Evolutionary conservation across 1,140 invertebrate species (phyloP).

Genomic region (Drosophila ambigua): DNA sequence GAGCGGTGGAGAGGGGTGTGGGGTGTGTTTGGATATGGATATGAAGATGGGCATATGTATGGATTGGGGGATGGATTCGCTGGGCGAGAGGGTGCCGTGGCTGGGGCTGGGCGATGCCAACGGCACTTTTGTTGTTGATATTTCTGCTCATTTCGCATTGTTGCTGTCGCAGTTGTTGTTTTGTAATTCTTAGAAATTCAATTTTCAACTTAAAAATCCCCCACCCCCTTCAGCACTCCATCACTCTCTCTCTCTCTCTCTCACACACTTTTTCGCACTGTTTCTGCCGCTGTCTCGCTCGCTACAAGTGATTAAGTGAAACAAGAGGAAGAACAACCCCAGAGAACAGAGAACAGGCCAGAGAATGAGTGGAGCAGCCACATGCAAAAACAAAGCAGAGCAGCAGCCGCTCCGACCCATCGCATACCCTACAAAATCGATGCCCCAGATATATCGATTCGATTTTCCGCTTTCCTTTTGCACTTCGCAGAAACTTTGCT

Average conservation of each 20-base stretch:
- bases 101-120: slow-evolving; percentile 51
- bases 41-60: slow-evolving; percentile 1
- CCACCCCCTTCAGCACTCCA: slow-evolving; percentile 1
- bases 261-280: background rate
- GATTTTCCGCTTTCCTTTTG: too few relatives aligned
- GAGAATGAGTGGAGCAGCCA: slow-evolving; percentile 25
- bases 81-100: slow-evolving; percentile 5
- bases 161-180: slow-evolving; percentile 46
- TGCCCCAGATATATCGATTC: background rate
- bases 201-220: slow-evolving; percentile 75
- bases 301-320: slow-evolving; percentile 78
- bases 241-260: background rate
- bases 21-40: background rate
- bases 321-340: slow-evolving; percentile 33
- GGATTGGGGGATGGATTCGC: slow-evolving; percentile 1
- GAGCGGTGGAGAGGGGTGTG: too few relatives aligned
- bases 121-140: slow-evolving; percentile 45
- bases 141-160: background rate
- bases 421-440: slow-evolving; percentile 7
- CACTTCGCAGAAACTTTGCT: too few relatives aligned
- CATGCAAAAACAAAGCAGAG: slow-evolving; percentile 59
- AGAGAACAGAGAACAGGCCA: too few relatives aligned
- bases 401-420: background rate
- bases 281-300: slow-evolving; percentile 15
- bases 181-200: slow-evolving; percentile 79